A percentile compares a stretch with the other conserved stretches of the same genome.
Evolutionary conservation across 2,113 vertebrate species (phyloP).

Genomic region (Oxygymnocypris stewartii): DNA sequence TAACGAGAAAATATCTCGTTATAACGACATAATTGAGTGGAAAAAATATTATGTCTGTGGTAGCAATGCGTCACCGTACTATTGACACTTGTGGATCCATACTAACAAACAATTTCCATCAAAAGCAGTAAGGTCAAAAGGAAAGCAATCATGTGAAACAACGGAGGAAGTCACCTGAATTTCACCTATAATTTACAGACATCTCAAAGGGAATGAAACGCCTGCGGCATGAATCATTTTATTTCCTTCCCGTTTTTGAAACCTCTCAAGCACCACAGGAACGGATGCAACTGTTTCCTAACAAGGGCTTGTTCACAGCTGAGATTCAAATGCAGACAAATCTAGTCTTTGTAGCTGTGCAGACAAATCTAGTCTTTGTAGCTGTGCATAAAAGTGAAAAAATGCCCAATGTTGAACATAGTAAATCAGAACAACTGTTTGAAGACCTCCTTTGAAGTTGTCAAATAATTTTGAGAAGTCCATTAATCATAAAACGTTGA

Average conservation of each 20-base stretch:
- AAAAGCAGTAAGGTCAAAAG: not conserved
- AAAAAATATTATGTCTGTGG: too few species aligned
- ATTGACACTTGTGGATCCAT: not conserved
- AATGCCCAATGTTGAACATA: not conserved
- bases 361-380: conserved; percentile 7
- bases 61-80: too few species aligned
- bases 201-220: not conserved
- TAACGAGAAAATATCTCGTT: too few species aligned
- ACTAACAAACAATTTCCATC: not conserved
- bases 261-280: not conserved
- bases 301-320: conserved; percentile 8
- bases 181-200: conserved; percentile 7
- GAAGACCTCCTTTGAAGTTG: not conserved
- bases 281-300: not conserved
- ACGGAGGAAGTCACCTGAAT: not conserved
- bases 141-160: not conserved
- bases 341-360: not conserved
- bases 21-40: too few species aligned
- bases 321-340: conserved; percentile 1
- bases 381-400: not conserved
- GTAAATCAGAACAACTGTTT: not conserved
- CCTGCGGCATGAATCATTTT: conserved; percentile 23
- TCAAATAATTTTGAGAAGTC: not conserved
- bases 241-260: conserved; percentile 7
- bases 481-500: not conserved